Conservation (phyloP, 1,140 invertebrate species). For the Lucilia cuprina region DNA sequence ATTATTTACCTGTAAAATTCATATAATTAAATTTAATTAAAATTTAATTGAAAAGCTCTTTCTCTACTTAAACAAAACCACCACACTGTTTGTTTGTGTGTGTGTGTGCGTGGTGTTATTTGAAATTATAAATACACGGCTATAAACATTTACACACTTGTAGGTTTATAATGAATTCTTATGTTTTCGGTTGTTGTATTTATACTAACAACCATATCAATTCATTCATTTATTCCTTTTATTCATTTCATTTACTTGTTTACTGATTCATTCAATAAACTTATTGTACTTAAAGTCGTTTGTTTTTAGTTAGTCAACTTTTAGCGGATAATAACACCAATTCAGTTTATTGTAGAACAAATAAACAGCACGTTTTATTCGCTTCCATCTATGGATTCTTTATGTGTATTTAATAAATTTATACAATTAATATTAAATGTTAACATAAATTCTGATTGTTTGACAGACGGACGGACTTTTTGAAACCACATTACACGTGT, state of each 20-base stretch:
- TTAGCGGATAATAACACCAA: conserved; percentile 14
- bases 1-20: conserved; percentile 25
- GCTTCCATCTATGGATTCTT: neutral
- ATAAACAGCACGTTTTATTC: neutral
- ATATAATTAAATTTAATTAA: conserved; percentile 42
- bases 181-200: neutral
- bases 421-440: neutral
- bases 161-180: neutral
- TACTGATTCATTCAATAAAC: neutral
- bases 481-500: neutral
- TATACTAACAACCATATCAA: neutral
- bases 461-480: neutral
- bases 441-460: neutral
- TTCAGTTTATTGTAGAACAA: neutral
- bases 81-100: neutral
- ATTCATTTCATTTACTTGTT: neutral
- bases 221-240: neutral
- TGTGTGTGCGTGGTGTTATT: neutral
- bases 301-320: conserved; percentile 5
- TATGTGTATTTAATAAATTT: neutral
- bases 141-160: neutral
- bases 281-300: neutral
- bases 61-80: conserved; percentile 20
- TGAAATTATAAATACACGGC: neutral
- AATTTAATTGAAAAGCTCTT: conserved; percentile 39